Percentiles rank a stretch among this genome's conserved stretches.
Evolutionary conservation across 37 sponge, comb jelly and placozoan species (phyloP).

Genomic region (Oscarella lobularis): DNA sequence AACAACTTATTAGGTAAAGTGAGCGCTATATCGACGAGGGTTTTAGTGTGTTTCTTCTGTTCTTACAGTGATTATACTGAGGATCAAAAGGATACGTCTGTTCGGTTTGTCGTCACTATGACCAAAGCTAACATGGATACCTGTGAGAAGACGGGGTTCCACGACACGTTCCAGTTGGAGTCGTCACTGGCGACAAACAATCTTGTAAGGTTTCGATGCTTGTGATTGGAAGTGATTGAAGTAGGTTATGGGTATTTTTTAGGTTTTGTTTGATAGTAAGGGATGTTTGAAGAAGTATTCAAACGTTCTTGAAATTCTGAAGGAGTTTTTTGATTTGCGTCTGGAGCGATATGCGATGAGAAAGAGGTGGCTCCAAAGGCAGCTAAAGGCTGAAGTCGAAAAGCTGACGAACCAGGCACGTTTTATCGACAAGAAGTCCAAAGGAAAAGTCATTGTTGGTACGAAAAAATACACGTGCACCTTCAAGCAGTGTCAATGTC

Average conservation of each 20-base stretch:
- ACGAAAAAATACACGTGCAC: slow-evolving; percentile 2
- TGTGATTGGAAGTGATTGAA: no score
- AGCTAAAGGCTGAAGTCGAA: slow-evolving; percentile 68
- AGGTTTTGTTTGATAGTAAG: slow-evolving; percentile 80
- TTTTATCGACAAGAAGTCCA: slow-evolving; percentile 82
- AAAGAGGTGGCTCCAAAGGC: slow-evolving; percentile 66
- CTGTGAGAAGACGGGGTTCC: slow-evolving; percentile 40
- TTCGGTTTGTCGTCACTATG: slow-evolving; percentile 82
- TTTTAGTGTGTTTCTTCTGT: not conserved
- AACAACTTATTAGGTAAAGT: slow-evolving; percentile 64
- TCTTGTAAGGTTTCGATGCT: slow-evolving; percentile 37
- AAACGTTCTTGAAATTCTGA: slow-evolving; percentile 45
- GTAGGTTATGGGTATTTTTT: not conserved
- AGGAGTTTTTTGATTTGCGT: slow-evolving; percentile 70
- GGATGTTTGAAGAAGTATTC: slow-evolving; percentile 70
- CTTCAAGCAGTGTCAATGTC: no score
- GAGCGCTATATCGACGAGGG: no score
- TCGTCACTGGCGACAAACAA: slow-evolving; percentile 36
- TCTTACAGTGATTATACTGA: slow-evolving; percentile 79
- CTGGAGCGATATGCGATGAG: slow-evolving; percentile 57
- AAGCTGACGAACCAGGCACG: slow-evolving; percentile 68
- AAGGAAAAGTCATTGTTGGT: slow-evolving; percentile 79
- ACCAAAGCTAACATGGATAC: slow-evolving; percentile 44
- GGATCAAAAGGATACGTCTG: slow-evolving; percentile 92
- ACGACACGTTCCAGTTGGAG: slow-evolving; percentile 94